Conservation (phyloP, 2,113 vertebrate genomes). For the Dinomys branickii region DNA sequence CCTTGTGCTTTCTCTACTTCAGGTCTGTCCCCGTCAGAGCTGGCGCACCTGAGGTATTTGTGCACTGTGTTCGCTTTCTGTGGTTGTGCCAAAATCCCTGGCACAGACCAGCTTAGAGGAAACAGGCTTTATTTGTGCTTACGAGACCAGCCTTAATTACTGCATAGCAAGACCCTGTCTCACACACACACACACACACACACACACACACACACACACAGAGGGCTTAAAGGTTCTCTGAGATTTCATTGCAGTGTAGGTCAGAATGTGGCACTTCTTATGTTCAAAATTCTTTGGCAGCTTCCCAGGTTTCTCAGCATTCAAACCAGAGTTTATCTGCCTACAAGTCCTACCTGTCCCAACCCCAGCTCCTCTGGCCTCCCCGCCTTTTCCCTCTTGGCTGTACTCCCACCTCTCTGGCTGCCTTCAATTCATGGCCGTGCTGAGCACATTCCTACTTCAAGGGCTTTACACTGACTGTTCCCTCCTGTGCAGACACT, state of each 20-base stretch:
- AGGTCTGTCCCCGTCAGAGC: no score
- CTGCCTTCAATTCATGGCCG: neutral
- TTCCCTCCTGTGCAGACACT: neutral
- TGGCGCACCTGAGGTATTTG: no score
- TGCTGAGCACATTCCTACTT: neutral
- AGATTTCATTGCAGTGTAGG: neutral
- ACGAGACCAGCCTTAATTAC: no score
- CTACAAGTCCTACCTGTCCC: neutral
- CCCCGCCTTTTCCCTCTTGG: neutral
- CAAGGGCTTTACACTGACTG: neutral
- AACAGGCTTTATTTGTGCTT: neutral
- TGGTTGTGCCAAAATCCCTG: no score
- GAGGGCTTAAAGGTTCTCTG: neutral
- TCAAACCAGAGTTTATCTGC: neutral
- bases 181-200: no score
- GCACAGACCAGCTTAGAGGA: no score
- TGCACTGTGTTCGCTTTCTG: no score
- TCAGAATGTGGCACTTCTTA: neutral
- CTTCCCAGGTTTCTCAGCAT: neutral
- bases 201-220: no score
- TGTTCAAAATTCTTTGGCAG: neutral
- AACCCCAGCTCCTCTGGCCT: neutral
- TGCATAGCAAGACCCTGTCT: no score
- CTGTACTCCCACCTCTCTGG: neutral
- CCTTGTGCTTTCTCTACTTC: neutral